Percentiles rank a stretch among this genome's conserved stretches.
phyloP scores from a whole-genome alignment of 1,140 invertebrate species.

The Drosophila tristis region DNA sequence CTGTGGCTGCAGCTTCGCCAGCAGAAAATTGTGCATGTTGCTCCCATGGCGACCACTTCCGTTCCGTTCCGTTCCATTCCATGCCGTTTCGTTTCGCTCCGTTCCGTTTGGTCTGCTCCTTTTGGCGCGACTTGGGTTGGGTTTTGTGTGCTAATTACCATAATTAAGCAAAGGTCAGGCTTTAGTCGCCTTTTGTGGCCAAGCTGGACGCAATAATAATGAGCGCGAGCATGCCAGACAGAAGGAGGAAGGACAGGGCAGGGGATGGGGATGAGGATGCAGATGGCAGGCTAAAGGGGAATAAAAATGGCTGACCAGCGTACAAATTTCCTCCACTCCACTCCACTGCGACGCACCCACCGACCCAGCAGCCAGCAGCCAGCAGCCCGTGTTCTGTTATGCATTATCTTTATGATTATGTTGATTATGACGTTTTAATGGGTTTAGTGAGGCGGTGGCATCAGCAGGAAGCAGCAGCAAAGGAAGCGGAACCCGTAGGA shows the following conservation, averaged over 20 bases:
- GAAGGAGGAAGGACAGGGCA: neutral
- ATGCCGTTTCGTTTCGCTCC: slow-evolving; percentile 26
- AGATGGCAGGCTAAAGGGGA: neutral
- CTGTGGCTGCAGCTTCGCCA: slow-evolving; percentile 9
- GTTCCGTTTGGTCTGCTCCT: slow-evolving; percentile 64
- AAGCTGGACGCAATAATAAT: slow-evolving; percentile 73
- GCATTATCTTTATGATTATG: slow-evolving; percentile 77
- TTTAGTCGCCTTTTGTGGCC: slow-evolving; percentile 78
- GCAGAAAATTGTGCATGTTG: slow-evolving; percentile 38
- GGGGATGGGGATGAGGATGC: too few relatives aligned
- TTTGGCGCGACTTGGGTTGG: slow-evolving; percentile 42
- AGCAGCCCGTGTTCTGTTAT: slow-evolving; percentile 20
- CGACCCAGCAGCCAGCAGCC: neutral
- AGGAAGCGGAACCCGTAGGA: slow-evolving; percentile 14
- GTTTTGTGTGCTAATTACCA: slow-evolving; percentile 74
- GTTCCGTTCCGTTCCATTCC: slow-evolving; percentile 4
- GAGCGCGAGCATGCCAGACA: slow-evolving; percentile 26
- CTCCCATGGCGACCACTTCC: neutral
- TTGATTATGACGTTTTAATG: slow-evolving; percentile 82
- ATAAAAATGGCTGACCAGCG: slow-evolving; percentile 65
- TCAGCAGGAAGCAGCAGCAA: neutral
- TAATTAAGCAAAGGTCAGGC: slow-evolving; percentile 82
- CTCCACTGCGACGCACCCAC: too few relatives aligned
- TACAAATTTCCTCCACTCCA: slow-evolving; percentile 36
- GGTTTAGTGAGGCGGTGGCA: slow-evolving; percentile 66